These are phyloP conservation scores for Scaptodrosophila latifasciaeformis DNA, from an alignment of 2,888 invertebrate genomes.

Conservation along the genomic window DNA sequence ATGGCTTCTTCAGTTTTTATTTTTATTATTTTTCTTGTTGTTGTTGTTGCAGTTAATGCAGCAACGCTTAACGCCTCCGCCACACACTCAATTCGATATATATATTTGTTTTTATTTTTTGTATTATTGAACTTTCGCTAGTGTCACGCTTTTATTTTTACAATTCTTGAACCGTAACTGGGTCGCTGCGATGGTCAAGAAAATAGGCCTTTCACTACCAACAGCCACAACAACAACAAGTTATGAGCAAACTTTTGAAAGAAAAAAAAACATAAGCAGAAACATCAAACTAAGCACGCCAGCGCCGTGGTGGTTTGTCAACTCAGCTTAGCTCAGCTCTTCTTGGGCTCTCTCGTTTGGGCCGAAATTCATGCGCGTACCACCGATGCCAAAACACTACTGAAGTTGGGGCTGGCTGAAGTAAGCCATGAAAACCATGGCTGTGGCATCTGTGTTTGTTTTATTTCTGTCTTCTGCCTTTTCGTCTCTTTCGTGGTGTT, in stretches of 20 bases:
- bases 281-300: too few relatives aligned
- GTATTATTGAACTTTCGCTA: conserved; percentile 1
- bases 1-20: too few relatives aligned
- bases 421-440: too few relatives aligned
- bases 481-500: neutral
- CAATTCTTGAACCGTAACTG: conserved; percentile 8
- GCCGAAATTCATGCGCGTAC: conserved; percentile 6
- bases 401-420: conserved; percentile 9
- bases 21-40: too few relatives aligned
- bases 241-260: too few relatives aligned
- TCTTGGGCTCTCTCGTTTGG: neutral
- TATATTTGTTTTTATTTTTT: too few relatives aligned
- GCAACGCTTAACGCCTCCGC: too few relatives aligned
- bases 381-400: conserved; percentile 5
- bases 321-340: too few relatives aligned
- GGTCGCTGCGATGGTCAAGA: conserved; percentile 1
- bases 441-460: neutral
- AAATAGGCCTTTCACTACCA: conserved; percentile 11
- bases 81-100: too few relatives aligned
- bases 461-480: conserved; percentile 7
- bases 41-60: too few relatives aligned
- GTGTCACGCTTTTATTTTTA: neutral
- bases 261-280: neutral
- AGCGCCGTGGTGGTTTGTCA: neutral
- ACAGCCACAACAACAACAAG: neutral